These are phyloP conservation scores for Papilio xuthus DNA, from an alignment of 1,140 invertebrate species.

Conservation along the genomic window DNA sequence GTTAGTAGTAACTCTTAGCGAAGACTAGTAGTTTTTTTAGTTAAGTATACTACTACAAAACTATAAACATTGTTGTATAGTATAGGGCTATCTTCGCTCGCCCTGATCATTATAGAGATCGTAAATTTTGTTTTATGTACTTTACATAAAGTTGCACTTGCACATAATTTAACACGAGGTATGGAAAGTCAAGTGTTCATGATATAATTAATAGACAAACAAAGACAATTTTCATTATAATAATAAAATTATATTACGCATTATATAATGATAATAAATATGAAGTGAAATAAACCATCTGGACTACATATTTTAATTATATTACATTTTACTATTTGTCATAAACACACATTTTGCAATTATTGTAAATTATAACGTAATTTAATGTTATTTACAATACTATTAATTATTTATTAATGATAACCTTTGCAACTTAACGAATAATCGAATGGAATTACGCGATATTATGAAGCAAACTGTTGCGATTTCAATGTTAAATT, in stretches of 20 bases:
- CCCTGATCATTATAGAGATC: too few relatives aligned
- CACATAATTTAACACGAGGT: neutral
- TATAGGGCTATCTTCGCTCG: too few relatives aligned
- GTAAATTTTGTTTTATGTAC: too few relatives aligned
- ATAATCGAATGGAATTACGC: neutral
- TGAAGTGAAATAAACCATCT: neutral
- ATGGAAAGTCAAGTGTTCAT: neutral
- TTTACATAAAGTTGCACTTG: neutral
- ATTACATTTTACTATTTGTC: conserved; percentile 1
- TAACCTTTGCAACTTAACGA: neutral
- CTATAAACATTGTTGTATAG: too few relatives aligned
- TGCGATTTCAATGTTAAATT: neutral
- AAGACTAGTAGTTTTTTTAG: too few relatives aligned
- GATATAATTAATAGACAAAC: neutral
- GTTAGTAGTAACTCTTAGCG: too few relatives aligned
- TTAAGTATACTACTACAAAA: too few relatives aligned
- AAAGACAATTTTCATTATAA: neutral
- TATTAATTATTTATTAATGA: conserved; percentile 5
- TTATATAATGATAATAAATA: neutral
- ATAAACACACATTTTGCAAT: neutral
- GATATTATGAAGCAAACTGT: neutral
- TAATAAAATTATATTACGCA: conserved; percentile 8
- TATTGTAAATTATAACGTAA: neutral
- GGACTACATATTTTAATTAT: neutral
- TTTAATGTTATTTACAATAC: conserved; percentile 22